Evolutionary conservation across 2,888 invertebrate species (phyloP), one percentile per base, ranked within the genome.

Genomic region (Eueremaeus valkanovi): DNA sequence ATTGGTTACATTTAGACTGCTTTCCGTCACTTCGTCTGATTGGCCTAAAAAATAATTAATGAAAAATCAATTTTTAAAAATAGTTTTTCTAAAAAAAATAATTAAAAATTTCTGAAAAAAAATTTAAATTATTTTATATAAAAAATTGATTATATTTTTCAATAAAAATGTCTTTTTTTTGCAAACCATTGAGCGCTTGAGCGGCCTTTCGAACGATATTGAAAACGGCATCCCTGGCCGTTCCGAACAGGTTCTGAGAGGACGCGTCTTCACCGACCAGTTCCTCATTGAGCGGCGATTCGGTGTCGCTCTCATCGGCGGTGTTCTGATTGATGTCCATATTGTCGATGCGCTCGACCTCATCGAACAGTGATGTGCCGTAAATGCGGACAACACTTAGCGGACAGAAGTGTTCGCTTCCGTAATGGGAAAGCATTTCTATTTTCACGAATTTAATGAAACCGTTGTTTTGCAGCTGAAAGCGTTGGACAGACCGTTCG

Each of bases 351-450:
- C 93, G 9, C 91, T 91, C 77, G 91, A 92, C 81, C 82, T 95
- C 95, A 42, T 85, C 84, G 13, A 83, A 82, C 80, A 85, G 81
- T 18, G 93, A 94, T 1, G 93, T 93, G 24, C 96, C 97, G 82
- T 92, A 95, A 0, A 94, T 92, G 77, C 92, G 89, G 83, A 99
- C 92, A 72, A 96, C 86, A n/a, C 95, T 96, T 78, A 99, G 87
- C 0, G 99, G 98, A 83, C 99, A 99, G 83, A 92, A 99, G 75
- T 99, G 98, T 84, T 99, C 98, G 11, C 90, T 90, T 27, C 98
- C 97, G 83, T 96, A 93, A 83, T 99, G 95, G 51, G 94, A 92
- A 78, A 92, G 88, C 81, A 99, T 87, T 81, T 99, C 98, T 61
- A 88, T 90, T 82, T 92, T 92, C 70, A 94, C 89, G 83, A 91